Evolutionary conservation across 2,113 vertebrate genomes (phyloP).

Genomic region (Gracilinanus agilis): DNA sequence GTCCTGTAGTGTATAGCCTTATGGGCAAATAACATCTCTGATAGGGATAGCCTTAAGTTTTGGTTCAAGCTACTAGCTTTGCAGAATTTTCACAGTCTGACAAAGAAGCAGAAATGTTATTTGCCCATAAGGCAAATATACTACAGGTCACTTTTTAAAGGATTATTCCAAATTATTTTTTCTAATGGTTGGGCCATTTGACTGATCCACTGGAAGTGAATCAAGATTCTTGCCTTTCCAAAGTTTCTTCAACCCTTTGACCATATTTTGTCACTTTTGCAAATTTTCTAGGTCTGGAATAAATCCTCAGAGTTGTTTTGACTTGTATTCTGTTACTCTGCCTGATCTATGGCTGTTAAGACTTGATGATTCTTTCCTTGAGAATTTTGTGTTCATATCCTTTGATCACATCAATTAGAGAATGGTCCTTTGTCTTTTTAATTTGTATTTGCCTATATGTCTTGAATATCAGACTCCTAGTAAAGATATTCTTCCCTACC

Average conservation of each 20-base stretch:
- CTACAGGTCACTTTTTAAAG: background rate
- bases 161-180: background rate
- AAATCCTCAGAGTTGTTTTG: background rate
- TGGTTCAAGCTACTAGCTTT: background rate
- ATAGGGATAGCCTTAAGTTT: background rate
- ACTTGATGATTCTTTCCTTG: background rate
- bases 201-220: background rate
- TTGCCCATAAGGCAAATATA: no score
- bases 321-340: background rate
- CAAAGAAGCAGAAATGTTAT: no score
- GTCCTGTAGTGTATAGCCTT: background rate
- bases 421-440: background rate
- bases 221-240: background rate
- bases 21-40: background rate
- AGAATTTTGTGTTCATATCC: background rate
- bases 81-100: background rate
- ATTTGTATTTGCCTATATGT: background rate
- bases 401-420: background rate
- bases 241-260: background rate
- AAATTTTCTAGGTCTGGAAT: background rate
- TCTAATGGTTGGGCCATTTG: background rate
- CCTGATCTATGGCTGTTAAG: background rate
- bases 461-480: background rate
- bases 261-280: background rate
- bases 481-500: background rate